These are phyloP conservation scores for Hydrozoanthus gracilis DNA, from an alignment of 92 coral and sea anemone genomes.

Conservation along the genomic window DNA sequence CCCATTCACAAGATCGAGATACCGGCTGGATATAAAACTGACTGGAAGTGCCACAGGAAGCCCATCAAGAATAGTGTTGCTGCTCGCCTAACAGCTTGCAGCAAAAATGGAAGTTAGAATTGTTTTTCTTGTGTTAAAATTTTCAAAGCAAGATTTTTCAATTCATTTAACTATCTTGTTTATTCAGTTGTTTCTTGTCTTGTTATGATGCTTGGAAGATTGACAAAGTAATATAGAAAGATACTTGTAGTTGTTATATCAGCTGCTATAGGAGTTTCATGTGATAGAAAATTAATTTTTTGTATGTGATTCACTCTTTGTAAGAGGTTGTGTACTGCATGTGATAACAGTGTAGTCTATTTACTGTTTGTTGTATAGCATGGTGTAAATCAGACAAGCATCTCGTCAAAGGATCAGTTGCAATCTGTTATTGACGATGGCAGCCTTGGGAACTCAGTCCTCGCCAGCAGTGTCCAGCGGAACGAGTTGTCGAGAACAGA, in stretches of 20 bases:
- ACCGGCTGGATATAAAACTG: too few relatives aligned
- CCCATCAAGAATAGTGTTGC: too few relatives aligned
- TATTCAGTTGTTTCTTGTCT: not conserved
- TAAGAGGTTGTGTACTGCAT: not conserved
- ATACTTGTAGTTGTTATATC: not conserved
- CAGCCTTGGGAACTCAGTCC: conserved; percentile 62
- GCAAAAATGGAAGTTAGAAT: too few relatives aligned
- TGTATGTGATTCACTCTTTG: too few relatives aligned
- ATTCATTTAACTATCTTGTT: too few relatives aligned
- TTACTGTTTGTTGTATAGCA: conserved; percentile 44
- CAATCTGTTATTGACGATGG: conserved; percentile 53
- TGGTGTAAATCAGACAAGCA: conserved; percentile 61
- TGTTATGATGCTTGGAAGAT: not conserved
- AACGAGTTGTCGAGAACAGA: conserved; percentile 71
- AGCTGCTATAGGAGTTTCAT: not conserved
- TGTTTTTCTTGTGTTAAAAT: too few relatives aligned
- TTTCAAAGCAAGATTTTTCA: too few relatives aligned
- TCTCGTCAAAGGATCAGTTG: conserved; percentile 76
- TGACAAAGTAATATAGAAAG: not conserved
- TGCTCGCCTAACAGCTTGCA: too few relatives aligned
- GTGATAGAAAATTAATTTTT: too few relatives aligned
- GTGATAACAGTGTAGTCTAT: not conserved
- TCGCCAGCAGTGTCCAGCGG: conserved; percentile 59
- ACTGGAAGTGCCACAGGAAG: too few relatives aligned
- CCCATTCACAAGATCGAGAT: too few relatives aligned